Evolutionary conservation across 2,797 vertebrate species (phyloP), one percentile per base, ranked within the genome.

Genomic region (Enoplosus armatus): DNA sequence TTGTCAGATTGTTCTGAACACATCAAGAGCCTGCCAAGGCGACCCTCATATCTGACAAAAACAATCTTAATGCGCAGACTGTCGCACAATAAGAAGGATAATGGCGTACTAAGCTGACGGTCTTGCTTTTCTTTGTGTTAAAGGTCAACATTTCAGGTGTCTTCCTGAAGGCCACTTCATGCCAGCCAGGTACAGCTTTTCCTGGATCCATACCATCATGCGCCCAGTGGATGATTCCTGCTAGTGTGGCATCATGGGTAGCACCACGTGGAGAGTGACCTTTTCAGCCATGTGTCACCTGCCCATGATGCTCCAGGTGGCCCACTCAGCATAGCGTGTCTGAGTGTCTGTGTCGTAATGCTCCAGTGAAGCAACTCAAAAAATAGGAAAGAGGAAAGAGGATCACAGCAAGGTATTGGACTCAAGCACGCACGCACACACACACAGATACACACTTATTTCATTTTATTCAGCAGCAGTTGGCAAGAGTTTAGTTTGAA

Each of bases 251-350:
- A 78, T 85, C 82, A 82, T 69, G 84, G 83, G 75, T 55, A 55
- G 85, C 79, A 6, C 81, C 90, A 77, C 47, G 15, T 86, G 85
- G 83, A 84, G 89, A 73, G 37, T 75, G 86, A 92, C 92, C 92
- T 93, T 92, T 93, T 83, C 84, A 75, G 85, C 77, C 87, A 87
- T 76, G 88, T 90, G 92, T 91, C 89, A 89, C 84, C 89, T 89
- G 79, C 71, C 80, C 62, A 8, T 27, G 75, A 74, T 82, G 81
- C 87, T 85, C 80, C 63, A 62, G 74, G 82, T 79, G 83, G 86
- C 77, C 82, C 75, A 79, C 68, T 79, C 66, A 83, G 84, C 61
- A n/a, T 72, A 55, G 45, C 37, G 22, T 41, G 75, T 65, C 73
- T 91, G 83, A 88, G 83, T 90, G 90, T 89, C 75, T 83, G 60